These are phyloP conservation scores for Aleadryas rufinucha DNA, from an alignment of 2,113 vertebrate species.

Conservation along the genomic window DNA sequence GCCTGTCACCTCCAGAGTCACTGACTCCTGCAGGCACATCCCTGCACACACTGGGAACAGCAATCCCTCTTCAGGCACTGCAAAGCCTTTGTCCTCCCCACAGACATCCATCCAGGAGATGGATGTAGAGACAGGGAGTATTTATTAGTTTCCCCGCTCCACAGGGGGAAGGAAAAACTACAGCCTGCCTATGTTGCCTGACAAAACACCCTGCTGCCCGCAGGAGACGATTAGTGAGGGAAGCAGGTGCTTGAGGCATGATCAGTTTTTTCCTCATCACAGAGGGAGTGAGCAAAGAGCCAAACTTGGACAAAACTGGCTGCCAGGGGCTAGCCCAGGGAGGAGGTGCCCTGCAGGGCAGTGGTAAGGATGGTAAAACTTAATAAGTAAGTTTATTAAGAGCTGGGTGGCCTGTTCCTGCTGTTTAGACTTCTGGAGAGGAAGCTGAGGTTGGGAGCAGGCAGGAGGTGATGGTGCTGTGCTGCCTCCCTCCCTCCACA, in stretches of 20 bases:
- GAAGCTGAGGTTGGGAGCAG: not conserved
- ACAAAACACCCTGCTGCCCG: not conserved
- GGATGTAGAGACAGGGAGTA: not conserved
- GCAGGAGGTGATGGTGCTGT: accelerated
- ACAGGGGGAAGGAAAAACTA: not conserved
- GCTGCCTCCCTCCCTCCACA: not conserved
- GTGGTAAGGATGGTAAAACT: not conserved
- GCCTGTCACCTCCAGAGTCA: not conserved
- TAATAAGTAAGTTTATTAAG: not conserved
- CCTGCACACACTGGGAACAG: not conserved
- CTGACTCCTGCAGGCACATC: not conserved
- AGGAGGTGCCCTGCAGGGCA: not conserved
- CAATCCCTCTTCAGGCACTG: not conserved
- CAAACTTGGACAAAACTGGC: not conserved
- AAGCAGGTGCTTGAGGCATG: not conserved
- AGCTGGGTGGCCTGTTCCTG: not conserved
- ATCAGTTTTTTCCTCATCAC: not conserved
- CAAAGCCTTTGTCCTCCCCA: not conserved
- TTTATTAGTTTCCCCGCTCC: not conserved
- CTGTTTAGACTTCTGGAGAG: not conserved
- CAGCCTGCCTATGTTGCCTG: not conserved
- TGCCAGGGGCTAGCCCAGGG: accelerated
- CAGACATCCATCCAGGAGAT: not conserved
- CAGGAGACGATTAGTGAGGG: not conserved
- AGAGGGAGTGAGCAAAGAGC: not conserved